Evolutionary conservation across 2,888 invertebrate species (phyloP), one percentile per base, ranked within the genome.

Genomic region (Atrina japonica): DNA sequence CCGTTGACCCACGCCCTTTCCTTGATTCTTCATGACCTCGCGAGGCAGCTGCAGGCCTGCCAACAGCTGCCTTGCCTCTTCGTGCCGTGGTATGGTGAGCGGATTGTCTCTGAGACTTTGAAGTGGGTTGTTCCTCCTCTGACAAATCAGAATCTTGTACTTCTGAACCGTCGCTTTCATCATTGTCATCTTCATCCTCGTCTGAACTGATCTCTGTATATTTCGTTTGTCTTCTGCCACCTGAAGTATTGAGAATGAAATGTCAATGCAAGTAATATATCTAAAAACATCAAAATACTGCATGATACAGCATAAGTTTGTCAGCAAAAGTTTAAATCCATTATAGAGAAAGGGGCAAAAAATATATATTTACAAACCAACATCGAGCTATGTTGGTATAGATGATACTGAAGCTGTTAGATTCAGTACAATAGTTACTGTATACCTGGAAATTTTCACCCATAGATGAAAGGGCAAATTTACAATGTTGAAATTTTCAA

Each of bases 21-120:
- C 40, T 21, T 14, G 27, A 18, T 0, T 16, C 40, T 3, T 14
- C 23, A n/a, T 35, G 35, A n/a, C 18, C 23, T 35, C 35, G 5
- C 6, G 35, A 35, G 18, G 23, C 11, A 25, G 14, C 30, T 2
- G 49, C 21, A 27, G 21, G 2, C 23, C 60, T 25, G 40, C 65
- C 65, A 41, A 56, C 21, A 23, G 47, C 14, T 43, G 67, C 55
- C 29, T 63, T 63, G 21, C 61, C 68, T 18, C 70, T 53, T 41
- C 59, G 70, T 21, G 66, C 45, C 6, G 68, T 65, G 9, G 40
- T 55, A 3, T 63, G 63, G 11, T 73, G 50, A 3, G 50, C 59
- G 9, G 77, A 71, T 35, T 67, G 73, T 14, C 77, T 53, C n/a
- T 76, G 71, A 35, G 72, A 58, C 41, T 77, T 78, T 18, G 63